Conservation (phyloP, 2,113 vertebrate species). For the Amphiprion ocellaris region DNA sequence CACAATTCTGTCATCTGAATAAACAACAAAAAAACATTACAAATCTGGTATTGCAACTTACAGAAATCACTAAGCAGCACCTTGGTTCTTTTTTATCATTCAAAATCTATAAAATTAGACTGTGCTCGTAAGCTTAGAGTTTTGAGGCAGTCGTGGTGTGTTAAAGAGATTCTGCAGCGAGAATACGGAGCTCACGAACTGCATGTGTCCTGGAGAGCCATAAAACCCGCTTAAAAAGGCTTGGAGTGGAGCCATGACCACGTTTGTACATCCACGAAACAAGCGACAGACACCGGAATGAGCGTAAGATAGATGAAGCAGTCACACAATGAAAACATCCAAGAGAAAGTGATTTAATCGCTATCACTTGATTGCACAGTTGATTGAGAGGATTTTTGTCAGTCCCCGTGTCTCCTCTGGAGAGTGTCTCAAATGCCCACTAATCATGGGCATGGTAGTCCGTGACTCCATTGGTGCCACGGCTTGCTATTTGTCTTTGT, state of each 20-base stretch:
- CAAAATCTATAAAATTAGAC: background rate
- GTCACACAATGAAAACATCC: conserved; percentile 59
- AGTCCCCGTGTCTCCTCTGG: conserved; percentile 33
- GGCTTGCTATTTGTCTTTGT: conserved; percentile 71
- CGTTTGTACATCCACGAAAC: conserved; percentile 38
- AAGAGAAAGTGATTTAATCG: conserved; percentile 75
- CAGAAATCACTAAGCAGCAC: background rate
- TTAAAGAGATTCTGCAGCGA: conserved; percentile 37
- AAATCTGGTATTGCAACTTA: conserved; percentile 67
- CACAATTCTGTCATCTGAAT: conserved; percentile 82
- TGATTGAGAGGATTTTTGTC: conserved; percentile 73
- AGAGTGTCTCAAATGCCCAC: conserved; percentile 56
- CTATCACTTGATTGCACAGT: conserved; percentile 74
- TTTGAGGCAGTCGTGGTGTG: conserved; percentile 2
- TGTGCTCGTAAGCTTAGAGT: conserved; percentile 4
- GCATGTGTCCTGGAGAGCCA: conserved; percentile 45
- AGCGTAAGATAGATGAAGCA: conserved; percentile 67
- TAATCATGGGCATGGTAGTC: conserved; percentile 35
- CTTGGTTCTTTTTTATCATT: background rate
- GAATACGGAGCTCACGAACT: conserved; percentile 16
- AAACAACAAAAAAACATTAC: conserved; percentile 42
- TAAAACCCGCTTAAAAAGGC: conserved; percentile 55
- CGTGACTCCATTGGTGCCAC: conserved; percentile 20
- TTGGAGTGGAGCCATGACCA: conserved; percentile 45
- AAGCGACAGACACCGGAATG: conserved; percentile 41